Percentiles rank a stretch among this genome's conserved stretches.
These are phyloP conservation scores for Leucoraja erinaceus DNA, from an alignment of 2,113 vertebrate species.

Conservation along the genomic window DNA sequence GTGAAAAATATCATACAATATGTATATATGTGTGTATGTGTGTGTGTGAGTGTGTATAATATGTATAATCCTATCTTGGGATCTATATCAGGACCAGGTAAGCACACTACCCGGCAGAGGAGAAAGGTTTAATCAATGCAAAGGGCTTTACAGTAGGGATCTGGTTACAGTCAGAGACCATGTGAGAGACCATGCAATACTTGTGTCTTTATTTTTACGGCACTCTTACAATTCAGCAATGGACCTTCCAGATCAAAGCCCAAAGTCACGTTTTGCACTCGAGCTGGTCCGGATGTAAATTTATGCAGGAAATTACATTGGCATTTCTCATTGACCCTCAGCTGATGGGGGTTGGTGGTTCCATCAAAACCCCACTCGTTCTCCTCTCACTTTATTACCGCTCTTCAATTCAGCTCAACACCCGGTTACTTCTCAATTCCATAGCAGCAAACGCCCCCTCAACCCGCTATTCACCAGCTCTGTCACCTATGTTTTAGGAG, in stretches of 20 bases:
- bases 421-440: background rate
- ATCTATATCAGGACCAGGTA: too few species aligned
- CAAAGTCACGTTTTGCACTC: background rate
- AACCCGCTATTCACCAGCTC: background rate
- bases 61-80: too few species aligned
- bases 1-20: too few species aligned
- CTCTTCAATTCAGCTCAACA: slow-evolving; percentile 1
- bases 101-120: too few species aligned
- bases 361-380: background rate
- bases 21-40: too few species aligned
- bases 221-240: background rate
- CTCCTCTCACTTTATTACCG: background rate
- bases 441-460: background rate
- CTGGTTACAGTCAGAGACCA: too few species aligned
- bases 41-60: too few species aligned
- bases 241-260: background rate
- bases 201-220: background rate
- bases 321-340: too few species aligned
- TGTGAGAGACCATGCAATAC: background rate
- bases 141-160: too few species aligned
- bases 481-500: too few species aligned
- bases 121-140: background rate
- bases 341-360: background rate
- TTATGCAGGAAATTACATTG: background rate
- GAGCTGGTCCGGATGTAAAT: background rate